phyloP scores from a whole-genome alignment of 2,113 vertebrate species.

The Phrynocephalus versicolor region DNA sequence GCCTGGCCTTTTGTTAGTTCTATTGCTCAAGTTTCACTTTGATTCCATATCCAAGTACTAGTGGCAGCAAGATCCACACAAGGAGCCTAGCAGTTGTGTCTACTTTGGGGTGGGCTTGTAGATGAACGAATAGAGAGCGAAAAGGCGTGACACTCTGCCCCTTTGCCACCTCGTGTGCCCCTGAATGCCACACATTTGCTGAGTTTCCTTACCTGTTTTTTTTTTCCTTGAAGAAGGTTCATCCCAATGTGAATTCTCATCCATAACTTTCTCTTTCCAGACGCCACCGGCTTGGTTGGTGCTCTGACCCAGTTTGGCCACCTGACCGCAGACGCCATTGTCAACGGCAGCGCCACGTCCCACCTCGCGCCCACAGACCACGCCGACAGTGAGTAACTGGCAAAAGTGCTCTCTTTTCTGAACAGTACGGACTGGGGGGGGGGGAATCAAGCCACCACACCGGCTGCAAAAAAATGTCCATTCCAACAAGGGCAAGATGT shows the following conservation, averaged over 20 bases:
- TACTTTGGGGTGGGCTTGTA: too few relatives aligned
- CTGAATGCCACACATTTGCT: background rate
- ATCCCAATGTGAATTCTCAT: too few relatives aligned
- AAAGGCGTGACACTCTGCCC: too few relatives aligned
- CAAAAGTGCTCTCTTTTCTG: rapidly evolving
- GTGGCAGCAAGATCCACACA: background rate
- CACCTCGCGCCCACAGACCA: conserved; percentile 91
- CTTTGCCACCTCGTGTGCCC: too few relatives aligned
- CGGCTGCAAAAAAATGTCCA: background rate
- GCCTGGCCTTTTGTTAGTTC: background rate
- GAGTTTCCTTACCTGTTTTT: too few relatives aligned
- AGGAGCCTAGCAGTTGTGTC: too few relatives aligned
- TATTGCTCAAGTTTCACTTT: background rate
- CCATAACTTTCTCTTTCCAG: conserved; percentile 50
- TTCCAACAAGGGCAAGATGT: background rate
- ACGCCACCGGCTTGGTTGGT: conserved; percentile 84
- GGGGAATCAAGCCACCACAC: background rate
- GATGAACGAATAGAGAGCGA: too few relatives aligned
- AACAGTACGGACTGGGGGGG: background rate
- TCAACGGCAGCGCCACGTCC: conserved; percentile 88
- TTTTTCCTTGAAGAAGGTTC: background rate
- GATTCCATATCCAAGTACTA: background rate
- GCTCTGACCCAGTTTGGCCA: conserved; percentile 91
- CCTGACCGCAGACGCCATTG: conserved; percentile 86
- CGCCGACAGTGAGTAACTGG: conserved; percentile 85